Base-by-base conservation (phyloP, 2,888 invertebrate genomes). In the Pelosia muscerda region DNA sequence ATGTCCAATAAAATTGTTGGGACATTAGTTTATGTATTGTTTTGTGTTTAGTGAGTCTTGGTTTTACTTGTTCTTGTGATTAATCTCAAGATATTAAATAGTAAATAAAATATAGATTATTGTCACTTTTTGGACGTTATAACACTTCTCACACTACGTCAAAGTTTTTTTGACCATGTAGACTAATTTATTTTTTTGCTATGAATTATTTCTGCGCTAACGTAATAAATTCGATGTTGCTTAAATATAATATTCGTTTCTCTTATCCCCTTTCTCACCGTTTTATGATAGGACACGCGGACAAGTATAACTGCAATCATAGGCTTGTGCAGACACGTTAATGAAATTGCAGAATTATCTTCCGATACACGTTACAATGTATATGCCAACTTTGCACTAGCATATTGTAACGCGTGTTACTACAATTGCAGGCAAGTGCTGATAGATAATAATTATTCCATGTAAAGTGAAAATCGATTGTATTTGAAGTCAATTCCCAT, bases 21-120 rank as follows among this genome's bases (percentile, higher is more conserved):
- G 90, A 84, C 88, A 86, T 85, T 81, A 84, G 81, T 88, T 88
- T 81, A 86, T 89, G 71, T 90, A 85, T 91, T 77, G 77, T 82
- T 85, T 94, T 93, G 83, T 93, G 94, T 95, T 95, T 95, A 95
- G 95, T 95, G 92, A 92, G 95, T 95, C 95, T 95, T 95, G 95
- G 95, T 95, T 95, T 91, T 93, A 94, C 94, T 90, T 87, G 84
- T 90, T 89, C 86, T 90, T 87, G 88, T 81, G 82, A 83, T 85
- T 87, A 81, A 79, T 85, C 83, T 83, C 88, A 86, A 87, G 89
- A 81, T 86, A 69, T 70, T 73, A 72, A 72, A 73, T 80, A 77
- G 67, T 76, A 69, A 69, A 75, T 65, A 58, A 69, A 75, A 75
- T 68, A 63, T 79, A 84, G 74, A 77, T 71, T 76, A 69, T 75